Conservation (phyloP, 2,113 vertebrate species). For the Herpetotheres cachinnans region DNA sequence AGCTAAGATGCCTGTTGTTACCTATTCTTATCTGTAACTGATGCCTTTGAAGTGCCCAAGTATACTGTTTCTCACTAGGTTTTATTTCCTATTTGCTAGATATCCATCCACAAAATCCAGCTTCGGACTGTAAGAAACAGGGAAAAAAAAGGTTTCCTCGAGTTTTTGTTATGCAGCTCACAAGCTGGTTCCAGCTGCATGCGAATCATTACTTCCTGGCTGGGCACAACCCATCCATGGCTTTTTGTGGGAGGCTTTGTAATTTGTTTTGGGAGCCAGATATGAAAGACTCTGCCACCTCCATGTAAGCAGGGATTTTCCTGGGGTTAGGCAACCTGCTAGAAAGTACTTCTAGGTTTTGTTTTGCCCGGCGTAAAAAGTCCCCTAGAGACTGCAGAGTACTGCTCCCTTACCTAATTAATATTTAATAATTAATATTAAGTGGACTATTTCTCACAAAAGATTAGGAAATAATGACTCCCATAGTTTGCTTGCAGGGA, state of each 20-base stretch:
- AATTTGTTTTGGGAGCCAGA: neutral
- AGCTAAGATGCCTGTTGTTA: neutral
- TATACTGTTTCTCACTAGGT: neutral
- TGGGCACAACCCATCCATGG: neutral
- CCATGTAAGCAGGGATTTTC: neutral
- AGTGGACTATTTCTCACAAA: neutral
- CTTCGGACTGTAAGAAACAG: neutral
- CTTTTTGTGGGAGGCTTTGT: neutral
- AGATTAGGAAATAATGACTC: neutral
- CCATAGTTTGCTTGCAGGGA: neutral
- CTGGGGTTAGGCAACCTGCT: neutral
- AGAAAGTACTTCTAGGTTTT: neutral
- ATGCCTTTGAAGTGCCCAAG: neutral
- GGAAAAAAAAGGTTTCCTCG: neutral
- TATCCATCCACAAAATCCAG: neutral
- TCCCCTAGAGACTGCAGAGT: neutral
- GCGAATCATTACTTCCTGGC: neutral
- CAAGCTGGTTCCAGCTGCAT: neutral
- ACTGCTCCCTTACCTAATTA: neutral
- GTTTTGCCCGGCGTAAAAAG: neutral
- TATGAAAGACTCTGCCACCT: neutral
- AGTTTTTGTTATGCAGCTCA: neutral
- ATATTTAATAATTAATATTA: neutral
- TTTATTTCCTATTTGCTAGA: neutral
- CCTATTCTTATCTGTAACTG: neutral